Evolutionary conservation across 2,797 vertebrate species (phyloP).

Genomic region (Otolemur crassicaudatus): DNA sequence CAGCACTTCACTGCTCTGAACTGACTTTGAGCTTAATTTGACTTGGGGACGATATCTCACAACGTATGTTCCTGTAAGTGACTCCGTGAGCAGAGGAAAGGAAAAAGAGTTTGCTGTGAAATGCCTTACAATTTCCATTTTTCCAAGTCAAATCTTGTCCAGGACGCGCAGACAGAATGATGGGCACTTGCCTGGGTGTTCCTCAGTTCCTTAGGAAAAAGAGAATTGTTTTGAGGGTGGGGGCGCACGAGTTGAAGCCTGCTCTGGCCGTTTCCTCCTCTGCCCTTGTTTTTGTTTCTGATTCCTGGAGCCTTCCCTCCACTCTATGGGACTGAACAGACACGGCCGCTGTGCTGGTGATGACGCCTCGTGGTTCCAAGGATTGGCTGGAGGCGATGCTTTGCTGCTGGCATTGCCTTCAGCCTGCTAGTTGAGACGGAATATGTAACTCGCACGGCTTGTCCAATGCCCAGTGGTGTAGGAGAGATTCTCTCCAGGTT

Average conservation of each 20-base stretch:
- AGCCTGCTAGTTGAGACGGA: conserved; percentile 51
- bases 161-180: conserved; percentile 59
- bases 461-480: neutral
- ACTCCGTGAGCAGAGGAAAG: conserved; percentile 38
- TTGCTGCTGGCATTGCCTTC: conserved; percentile 59
- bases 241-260: conserved; percentile 17
- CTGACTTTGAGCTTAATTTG: conserved; percentile 24
- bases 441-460: neutral
- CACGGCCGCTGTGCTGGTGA: neutral
- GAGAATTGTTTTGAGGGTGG: neutral
- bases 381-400: conserved; percentile 74
- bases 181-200: neutral
- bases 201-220: conserved; percentile 7
- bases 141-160: conserved; percentile 10
- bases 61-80: conserved; percentile 60
- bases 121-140: conserved; percentile 50
- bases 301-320: neutral
- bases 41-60: neutral
- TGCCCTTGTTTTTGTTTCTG: neutral
- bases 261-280: conserved; percentile 41
- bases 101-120: conserved; percentile 69
- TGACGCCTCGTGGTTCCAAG: neutral
- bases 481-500: neutral
- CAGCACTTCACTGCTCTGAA: neutral
- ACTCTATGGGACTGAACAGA: neutral